A percentile compares a stretch with the other conserved stretches of the same genome.
Conservation (phyloP, 1,140 invertebrate genomes). For the Arctopsyche grandis region DNA sequence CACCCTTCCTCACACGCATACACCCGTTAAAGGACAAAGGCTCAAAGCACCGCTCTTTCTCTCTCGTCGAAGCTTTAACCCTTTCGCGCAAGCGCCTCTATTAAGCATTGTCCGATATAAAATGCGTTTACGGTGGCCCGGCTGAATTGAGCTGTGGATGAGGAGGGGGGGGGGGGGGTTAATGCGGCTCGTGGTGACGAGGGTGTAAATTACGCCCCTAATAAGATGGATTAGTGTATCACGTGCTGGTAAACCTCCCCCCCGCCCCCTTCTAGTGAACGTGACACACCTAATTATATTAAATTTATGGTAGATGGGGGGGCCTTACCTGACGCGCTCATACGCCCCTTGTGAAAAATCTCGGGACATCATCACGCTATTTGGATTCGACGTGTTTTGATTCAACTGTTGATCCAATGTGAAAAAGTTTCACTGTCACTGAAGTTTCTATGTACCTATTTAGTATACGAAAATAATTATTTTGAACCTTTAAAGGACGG, state of each 20-base stretch:
- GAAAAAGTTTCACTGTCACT: too few species aligned
- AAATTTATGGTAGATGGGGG: conserved; percentile 41
- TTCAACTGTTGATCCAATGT: too few species aligned
- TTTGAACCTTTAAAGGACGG: too few species aligned
- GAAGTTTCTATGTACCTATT: too few species aligned
- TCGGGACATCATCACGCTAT: neutral
- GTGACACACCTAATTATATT: conserved; percentile 49
- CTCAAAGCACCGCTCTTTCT: conserved; percentile 1
- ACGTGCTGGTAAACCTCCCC: conserved; percentile 28
- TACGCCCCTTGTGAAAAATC: conserved; percentile 33
- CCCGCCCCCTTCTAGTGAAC: neutral
- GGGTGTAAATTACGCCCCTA: conserved; percentile 48
- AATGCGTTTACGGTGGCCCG: neutral
- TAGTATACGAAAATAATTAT: too few species aligned
- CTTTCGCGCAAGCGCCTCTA: neutral
- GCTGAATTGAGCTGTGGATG: neutral
- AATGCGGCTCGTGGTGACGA: conserved; percentile 28
- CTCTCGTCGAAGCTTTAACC: neutral
- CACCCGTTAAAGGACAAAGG: neutral
- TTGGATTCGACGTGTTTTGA: too few species aligned
- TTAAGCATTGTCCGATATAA: conserved; percentile 1
- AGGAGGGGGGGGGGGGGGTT: neutral
- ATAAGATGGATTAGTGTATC: conserved; percentile 50
- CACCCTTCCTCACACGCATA: neutral
- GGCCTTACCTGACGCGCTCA: conserved; percentile 25